Evolutionary conservation across 2,888 invertebrate species (phyloP).

Genomic region (Apoderus coryli): DNA sequence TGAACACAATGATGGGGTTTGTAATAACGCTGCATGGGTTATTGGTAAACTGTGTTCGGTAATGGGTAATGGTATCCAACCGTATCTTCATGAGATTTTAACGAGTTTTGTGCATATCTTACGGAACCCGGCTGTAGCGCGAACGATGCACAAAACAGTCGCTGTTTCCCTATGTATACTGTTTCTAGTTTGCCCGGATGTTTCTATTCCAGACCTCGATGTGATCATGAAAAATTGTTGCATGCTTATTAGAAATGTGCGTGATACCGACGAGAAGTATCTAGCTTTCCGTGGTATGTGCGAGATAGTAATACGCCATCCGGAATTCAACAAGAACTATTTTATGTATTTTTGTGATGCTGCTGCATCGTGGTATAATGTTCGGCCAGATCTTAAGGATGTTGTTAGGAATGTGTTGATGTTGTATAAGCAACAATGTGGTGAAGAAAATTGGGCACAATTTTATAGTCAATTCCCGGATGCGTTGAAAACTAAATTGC

Average conservation of each 20-base stretch:
- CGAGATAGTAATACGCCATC: conserved; percentile 93
- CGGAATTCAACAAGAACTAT: conserved; percentile 86
- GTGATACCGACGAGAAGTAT: conserved; percentile 99
- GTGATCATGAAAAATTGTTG: conserved; percentile 99
- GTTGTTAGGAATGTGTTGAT: conserved; percentile 86
- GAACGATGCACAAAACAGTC: conserved; percentile 96
- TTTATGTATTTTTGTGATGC: conserved; percentile 99
- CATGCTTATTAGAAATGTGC: conserved; percentile 87
- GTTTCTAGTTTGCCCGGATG: conserved; percentile 98
- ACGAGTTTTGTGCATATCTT: conserved; percentile 84
- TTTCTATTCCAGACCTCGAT: conserved; percentile 72
- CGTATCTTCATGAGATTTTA: conserved; percentile 79
- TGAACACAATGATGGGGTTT: conserved; percentile 92
- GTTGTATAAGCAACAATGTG: conserved; percentile 91
- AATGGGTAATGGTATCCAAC: conserved; percentile 81
- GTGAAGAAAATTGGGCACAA: conserved; percentile 90
- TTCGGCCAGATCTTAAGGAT: conserved; percentile 87
- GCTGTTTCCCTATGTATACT: conserved; percentile 99
- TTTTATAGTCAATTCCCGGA: conserved; percentile 94
- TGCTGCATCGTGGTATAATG: conserved; percentile 79
- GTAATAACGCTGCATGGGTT: conserved; percentile 99
- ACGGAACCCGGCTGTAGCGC: conserved; percentile 85
- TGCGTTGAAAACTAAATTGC: conserved; percentile 78
- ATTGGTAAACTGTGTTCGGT: conserved; percentile 96
- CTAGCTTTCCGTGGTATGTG: conserved; percentile 98